Evolutionary conservation across 2,888 invertebrate species (phyloP), one percentile per base, ranked within the genome.

Genomic region (Corbicula japonica): DNA sequence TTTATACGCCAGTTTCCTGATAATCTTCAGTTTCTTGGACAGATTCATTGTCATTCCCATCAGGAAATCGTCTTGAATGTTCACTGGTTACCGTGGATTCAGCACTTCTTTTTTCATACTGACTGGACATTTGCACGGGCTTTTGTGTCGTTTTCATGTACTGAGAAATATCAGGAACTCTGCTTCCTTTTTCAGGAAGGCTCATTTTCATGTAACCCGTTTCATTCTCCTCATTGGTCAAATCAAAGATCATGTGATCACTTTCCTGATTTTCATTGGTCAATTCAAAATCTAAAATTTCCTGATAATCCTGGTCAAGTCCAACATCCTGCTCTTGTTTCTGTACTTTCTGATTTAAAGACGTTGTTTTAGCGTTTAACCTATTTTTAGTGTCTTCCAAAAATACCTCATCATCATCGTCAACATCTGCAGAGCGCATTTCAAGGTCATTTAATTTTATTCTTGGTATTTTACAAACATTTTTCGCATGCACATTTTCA

Each of bases 401-500:
- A 48, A 80, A 80, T 18, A 78, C 82, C n/a, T n/a, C n/a, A 54
- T 82, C 82, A 62, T 82, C 78, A 32, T 82, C 82, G 12, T 30
- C 56, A 3, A 65, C 15, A 44, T 69, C 76, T 3, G 18, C 58
- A 21, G 65, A 28, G 6, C 63, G 69, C 1, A 56, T 63, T 32
- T 63, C 50, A 15, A n/a, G 32, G 30, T 69, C 73, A 61, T 82
- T 78, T 10, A 82, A 52, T 54, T 72, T 70, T 34, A 82, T 82
- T 28, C 54, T 44, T n/a, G 82, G 82, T 65, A 82, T 73, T 68
- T 60, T 76, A 6, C 50, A 34, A 8, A 68, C 38, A 34, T 71
- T 68, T 41, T 68, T 62, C 28, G 79, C 79, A 34, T 74, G 74
- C 10, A 78, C 81, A 65, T 75, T 75, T 50, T 68, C 65, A 18